Evolutionary conservation across 2,113 vertebrate genomes (phyloP).

Genomic region (Cercopithecus mona): DNA sequence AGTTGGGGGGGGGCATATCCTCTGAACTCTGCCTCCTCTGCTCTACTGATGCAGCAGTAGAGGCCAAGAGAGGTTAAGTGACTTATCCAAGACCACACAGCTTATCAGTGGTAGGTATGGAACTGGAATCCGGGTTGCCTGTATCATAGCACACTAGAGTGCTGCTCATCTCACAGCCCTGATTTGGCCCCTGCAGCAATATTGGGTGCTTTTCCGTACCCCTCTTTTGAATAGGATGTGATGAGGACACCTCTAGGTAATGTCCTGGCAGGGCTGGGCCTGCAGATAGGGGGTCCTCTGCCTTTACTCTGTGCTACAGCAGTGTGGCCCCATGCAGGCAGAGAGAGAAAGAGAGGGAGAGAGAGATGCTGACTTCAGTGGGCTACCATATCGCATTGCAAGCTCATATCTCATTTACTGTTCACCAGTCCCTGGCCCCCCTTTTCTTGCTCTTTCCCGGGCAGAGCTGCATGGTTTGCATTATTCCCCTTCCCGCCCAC

Average conservation of each 20-base stretch:
- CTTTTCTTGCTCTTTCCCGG: constrained; percentile 30
- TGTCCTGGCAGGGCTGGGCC: background rate
- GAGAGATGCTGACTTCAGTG: background rate
- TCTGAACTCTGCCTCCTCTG: background rate
- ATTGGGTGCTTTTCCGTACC: background rate
- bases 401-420: constrained; percentile 69
- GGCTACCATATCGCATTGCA: constrained; percentile 68
- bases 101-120: background rate
- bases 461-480: constrained; percentile 71
- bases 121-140: background rate
- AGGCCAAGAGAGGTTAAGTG: constrained; percentile 19
- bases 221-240: background rate
- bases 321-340: background rate
- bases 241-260: background rate
- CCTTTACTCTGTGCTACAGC: background rate
- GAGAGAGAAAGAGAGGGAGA: background rate
- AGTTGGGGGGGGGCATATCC: background rate
- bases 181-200: background rate
- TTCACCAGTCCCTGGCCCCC: constrained; percentile 31
- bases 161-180: background rate
- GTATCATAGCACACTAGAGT: background rate
- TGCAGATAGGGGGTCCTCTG: background rate
- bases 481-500: constrained; percentile 62
- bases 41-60: background rate
- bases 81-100: background rate